phyloP scores from a whole-genome alignment of 2,797 vertebrate species.

The Sebastes miniatus region DNA sequence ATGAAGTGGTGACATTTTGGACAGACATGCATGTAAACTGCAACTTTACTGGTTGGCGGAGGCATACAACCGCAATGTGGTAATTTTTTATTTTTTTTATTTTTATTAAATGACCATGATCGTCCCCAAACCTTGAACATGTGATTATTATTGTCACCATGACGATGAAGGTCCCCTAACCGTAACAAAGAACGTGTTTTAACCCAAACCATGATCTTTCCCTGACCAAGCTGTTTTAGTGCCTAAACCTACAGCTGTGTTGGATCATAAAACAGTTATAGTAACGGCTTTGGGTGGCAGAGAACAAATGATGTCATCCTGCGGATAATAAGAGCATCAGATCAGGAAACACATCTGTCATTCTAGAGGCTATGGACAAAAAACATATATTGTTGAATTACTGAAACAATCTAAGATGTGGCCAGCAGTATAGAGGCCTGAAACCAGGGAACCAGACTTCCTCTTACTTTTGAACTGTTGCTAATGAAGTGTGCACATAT shows the following conservation, averaged over 20 bases:
- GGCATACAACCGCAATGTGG: too few relatives aligned
- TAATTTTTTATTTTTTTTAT: too few relatives aligned
- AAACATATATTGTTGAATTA: not conserved
- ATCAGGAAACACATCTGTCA: not conserved
- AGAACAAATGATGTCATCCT: not conserved
- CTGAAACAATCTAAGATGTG: not conserved
- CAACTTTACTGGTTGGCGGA: too few relatives aligned
- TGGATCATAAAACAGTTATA: not conserved
- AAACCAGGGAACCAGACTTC: not conserved
- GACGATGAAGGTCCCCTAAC: not conserved
- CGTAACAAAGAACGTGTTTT: not conserved
- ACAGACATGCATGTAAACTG: too few relatives aligned
- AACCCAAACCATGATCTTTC: not conserved
- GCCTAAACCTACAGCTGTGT: not conserved
- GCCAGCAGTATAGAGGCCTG: too few relatives aligned
- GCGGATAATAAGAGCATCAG: not conserved
- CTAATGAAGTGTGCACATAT: conserved; percentile 9
- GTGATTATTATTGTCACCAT: not conserved
- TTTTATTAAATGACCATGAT: not conserved
- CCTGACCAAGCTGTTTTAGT: not conserved
- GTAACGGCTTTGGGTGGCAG: not conserved
- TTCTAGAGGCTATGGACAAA: not conserved
- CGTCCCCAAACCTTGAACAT: not conserved
- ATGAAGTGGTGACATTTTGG: too few relatives aligned
- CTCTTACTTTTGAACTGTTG: not conserved